Base-by-base conservation (phyloP, 1,140 invertebrate species). In the Bicyclus anynana region DNA sequence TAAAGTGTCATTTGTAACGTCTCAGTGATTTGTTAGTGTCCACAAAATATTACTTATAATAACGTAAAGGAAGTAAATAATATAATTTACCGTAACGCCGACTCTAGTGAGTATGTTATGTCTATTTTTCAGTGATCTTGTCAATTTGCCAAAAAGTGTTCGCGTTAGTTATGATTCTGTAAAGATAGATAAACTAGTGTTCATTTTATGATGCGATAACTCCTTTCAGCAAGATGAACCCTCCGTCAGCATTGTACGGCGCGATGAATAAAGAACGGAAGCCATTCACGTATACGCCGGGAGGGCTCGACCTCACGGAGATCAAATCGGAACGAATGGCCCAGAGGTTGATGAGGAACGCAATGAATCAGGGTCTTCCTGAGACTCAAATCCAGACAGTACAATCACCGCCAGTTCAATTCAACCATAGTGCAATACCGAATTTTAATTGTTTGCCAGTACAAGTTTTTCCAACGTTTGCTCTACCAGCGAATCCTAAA, bases 281-380 rank as follows among this genome's bases (percentile, higher is more conserved):
- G 79, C 96, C 97, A 5, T 98, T 98, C 84, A 97, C 97, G 1
- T 98, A 98, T 81, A 97, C 96, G 5, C 97, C 96, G 1, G 95
- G 95, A 12, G 97, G 97, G 54, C 90, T 98, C 47, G 95, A 98
- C 83, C 91, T 98, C 6, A 96, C 95, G 0, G 94, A 98, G 86
- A 97, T 98, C 35, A 92, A 94, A 64, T 97, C 95, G 52, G 96
- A 97, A 38, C 91, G 95, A 59, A 97, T 98, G 95, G 94, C 95
- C 16, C 40, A 44, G 72, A 89, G 96, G 20, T 92, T 97, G 48
- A 92, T 92, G 83, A 90, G 92, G 61, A 94, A 94, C 72, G 93
- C 93, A 18, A 92, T 93, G 79, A 91, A 85, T 67, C 77, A 90
- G 80, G 89, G 89, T 50, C 86, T 89, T 61, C 67, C 84, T 61